Conservation (phyloP, 2,113 vertebrate species). For the Cinclus mexicanus region DNA sequence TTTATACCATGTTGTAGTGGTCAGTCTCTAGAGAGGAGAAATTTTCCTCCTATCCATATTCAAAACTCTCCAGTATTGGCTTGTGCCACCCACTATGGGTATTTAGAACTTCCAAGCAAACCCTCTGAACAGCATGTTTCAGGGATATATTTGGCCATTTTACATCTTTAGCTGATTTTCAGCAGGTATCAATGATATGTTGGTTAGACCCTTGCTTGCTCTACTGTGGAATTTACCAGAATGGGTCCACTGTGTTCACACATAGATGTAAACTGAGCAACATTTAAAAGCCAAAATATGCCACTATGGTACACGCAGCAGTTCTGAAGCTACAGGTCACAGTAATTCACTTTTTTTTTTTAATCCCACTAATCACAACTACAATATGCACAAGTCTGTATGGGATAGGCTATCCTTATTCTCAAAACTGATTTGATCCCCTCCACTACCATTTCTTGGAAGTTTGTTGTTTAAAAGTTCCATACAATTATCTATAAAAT, state of each 20-base stretch:
- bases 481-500: neutral
- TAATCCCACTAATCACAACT: neutral
- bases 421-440: neutral
- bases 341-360: neutral
- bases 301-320: neutral
- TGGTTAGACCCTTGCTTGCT: neutral
- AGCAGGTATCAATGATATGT: neutral
- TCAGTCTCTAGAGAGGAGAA: neutral
- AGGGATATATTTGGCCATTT: neutral
- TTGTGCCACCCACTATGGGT: neutral
- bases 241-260: neutral
- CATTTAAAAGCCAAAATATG: neutral
- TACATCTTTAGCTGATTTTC: neutral
- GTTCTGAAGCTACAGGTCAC: neutral
- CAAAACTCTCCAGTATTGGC: neutral
- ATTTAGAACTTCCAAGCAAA: neutral
- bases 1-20: neutral
- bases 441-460: neutral
- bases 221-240: neutral
- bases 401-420: neutral
- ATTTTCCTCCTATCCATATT: neutral
- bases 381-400: neutral
- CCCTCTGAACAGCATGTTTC: neutral
- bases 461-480: neutral
- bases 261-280: neutral